These are phyloP conservation scores for Diprion similis DNA, from an alignment of 1,140 invertebrate species.

Conservation along the genomic window DNA sequence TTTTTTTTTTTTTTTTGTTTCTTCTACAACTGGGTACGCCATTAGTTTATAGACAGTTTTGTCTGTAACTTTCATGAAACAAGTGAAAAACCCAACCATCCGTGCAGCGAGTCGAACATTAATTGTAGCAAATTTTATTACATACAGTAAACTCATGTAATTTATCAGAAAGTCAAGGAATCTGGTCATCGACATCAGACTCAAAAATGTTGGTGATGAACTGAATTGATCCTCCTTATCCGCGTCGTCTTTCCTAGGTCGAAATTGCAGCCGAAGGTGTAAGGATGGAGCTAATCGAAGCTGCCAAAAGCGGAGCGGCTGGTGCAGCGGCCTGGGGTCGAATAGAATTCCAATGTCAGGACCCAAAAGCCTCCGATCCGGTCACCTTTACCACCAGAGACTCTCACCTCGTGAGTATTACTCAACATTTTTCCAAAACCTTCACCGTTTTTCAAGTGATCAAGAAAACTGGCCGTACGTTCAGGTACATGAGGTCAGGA, in stretches of 20 bases:
- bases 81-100: too few relatives aligned
- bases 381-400: conserved; percentile 91
- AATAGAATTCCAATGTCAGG: conserved; percentile 88
- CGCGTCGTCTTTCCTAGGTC: conserved; percentile 68
- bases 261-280: conserved; percentile 90
- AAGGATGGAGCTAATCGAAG: conserved; percentile 86
- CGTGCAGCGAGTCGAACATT: too few relatives aligned
- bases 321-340: conserved; percentile 88
- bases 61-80: too few relatives aligned
- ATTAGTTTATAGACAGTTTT: too few relatives aligned
- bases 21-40: too few relatives aligned
- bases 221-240: too few relatives aligned
- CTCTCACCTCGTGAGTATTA: conserved; percentile 80
- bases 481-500: too few relatives aligned
- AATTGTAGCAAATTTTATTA: too few relatives aligned
- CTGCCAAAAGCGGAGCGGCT: conserved; percentile 84
- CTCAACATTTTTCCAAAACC: background rate
- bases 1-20: background rate
- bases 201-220: background rate
- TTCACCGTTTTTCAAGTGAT: background rate
- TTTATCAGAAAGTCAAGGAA: background rate
- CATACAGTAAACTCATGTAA: background rate
- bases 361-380: conserved; percentile 85
- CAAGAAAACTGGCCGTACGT: background rate
- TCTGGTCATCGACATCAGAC: background rate